phyloP scores from a whole-genome alignment of 2,113 vertebrate genomes.

The Clarias macrocephalus region DNA sequence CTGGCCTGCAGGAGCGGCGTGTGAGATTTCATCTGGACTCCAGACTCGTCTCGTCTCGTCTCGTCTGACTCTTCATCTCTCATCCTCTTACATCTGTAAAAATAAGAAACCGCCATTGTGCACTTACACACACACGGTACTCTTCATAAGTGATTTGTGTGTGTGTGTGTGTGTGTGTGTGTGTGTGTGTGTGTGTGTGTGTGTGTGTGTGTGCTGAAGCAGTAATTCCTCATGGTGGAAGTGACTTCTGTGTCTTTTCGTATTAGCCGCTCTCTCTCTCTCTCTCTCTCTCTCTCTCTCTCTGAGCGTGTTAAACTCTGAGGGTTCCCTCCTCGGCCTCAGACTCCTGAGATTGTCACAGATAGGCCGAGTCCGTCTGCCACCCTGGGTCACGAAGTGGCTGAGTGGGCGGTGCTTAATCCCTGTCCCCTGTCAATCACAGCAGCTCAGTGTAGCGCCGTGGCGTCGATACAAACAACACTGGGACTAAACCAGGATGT shows the following conservation, averaged over 20 bases:
- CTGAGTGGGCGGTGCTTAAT: too few species aligned
- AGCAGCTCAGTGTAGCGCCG: too few species aligned
- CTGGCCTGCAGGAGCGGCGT: neutral
- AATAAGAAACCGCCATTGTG: neutral
- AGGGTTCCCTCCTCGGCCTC: neutral
- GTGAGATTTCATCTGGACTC: neutral
- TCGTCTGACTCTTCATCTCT: neutral
- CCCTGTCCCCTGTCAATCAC: too few species aligned
- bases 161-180: neutral
- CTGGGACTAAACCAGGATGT: too few species aligned
- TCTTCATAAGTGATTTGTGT: too few species aligned
- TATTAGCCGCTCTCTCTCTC: neutral
- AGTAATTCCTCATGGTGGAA: neutral
- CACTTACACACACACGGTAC: too few species aligned
- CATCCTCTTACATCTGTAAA: neutral
- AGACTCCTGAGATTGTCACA: too few species aligned
- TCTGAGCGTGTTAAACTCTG: neutral
- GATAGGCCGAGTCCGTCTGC: too few species aligned
- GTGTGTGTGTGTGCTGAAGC: neutral
- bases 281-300: too few species aligned
- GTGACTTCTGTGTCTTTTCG: neutral
- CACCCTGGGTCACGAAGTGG: too few species aligned
- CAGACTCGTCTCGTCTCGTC: neutral
- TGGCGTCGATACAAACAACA: too few species aligned
- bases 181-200: neutral